Evolutionary conservation across 2,888 invertebrate species (phyloP).

Genomic region (Dicycla oo): DNA sequence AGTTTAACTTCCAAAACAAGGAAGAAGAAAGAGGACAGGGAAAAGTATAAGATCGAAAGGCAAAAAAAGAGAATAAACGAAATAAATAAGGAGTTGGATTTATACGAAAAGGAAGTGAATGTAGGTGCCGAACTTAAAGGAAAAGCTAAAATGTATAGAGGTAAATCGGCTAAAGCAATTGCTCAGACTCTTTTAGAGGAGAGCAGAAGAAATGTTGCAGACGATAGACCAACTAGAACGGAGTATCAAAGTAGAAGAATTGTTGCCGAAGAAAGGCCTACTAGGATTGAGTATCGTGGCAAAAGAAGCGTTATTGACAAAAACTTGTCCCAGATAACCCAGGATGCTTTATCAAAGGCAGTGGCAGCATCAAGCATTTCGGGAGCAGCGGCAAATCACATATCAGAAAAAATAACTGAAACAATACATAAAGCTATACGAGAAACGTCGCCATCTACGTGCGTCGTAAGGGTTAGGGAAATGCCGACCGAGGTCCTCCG

Average conservation of each 20-base stretch:
- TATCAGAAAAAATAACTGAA: constrained; percentile 75
- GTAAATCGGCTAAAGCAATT: constrained; percentile 94
- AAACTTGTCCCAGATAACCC: constrained; percentile 71
- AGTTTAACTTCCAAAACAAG: constrained; percentile 86
- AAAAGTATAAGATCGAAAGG: constrained; percentile 82
- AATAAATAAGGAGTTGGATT: constrained; percentile 81
- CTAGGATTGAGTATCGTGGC: constrained; percentile 75
- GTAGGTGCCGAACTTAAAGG: constrained; percentile 88
- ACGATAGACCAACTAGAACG: constrained; percentile 76
- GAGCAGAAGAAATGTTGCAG: constrained; percentile 89
- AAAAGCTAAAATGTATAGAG: constrained; percentile 91
- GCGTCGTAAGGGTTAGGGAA: constrained; percentile 81
- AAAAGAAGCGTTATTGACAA: constrained; percentile 72
- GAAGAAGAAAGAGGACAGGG: constrained; percentile 85
- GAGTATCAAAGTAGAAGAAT: constrained; percentile 88
- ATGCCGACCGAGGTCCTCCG: constrained; percentile 78
- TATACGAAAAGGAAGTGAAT: constrained; percentile 84
- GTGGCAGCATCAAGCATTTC: constrained; percentile 69
- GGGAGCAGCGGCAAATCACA: constrained; percentile 68
- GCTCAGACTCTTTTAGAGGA: constrained; percentile 92
- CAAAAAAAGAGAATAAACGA: constrained; percentile 87
- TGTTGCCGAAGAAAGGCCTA: constrained; percentile 83
- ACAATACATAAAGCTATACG: constrained; percentile 75
- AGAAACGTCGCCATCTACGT: constrained; percentile 79
- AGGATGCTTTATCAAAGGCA: constrained; percentile 72